These are phyloP conservation scores for Spodoptera frugiperda DNA, from an alignment of 1,140 invertebrate species.

Conservation along the genomic window DNA sequence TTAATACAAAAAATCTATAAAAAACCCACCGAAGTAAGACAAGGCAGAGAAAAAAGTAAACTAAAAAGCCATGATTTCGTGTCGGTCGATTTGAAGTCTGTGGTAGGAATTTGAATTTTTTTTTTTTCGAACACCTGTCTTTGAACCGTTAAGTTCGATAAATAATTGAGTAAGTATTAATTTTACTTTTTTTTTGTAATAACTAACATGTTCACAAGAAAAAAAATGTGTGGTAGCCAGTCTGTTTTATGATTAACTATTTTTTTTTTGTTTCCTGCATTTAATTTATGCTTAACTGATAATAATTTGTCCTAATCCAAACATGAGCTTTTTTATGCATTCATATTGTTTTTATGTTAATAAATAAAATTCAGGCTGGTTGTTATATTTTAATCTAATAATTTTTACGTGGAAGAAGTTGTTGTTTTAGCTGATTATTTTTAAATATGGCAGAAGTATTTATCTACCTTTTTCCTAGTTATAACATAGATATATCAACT, in stretches of 20 bases:
- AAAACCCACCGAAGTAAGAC: slow-evolving; percentile 7
- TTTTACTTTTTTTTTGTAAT: slow-evolving; percentile 17
- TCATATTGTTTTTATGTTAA: no score
- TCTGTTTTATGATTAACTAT: slow-evolving; percentile 9
- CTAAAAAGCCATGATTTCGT: slow-evolving; percentile 36
- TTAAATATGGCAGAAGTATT: no score
- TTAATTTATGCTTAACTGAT: not conserved
- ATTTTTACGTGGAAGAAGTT: no score
- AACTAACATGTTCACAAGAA: slow-evolving; percentile 8
- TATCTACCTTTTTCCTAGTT: no score
- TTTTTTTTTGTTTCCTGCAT: slow-evolving; percentile 19
- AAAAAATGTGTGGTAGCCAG: slow-evolving; percentile 7
- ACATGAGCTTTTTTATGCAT: no score
- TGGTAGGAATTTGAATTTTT: slow-evolving; percentile 2
- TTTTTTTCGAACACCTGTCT: slow-evolving; percentile 26
- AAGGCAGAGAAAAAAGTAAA: slow-evolving; percentile 14
- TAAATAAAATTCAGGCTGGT: no score
- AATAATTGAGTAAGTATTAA: slow-evolving; percentile 9
- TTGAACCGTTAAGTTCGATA: slow-evolving; percentile 9
- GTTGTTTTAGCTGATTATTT: no score
- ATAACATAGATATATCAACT: no score
- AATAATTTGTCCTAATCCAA: no score
- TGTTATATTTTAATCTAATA: no score
- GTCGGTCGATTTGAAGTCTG: slow-evolving; percentile 29
- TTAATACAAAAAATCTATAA: slow-evolving; percentile 49